phyloP scores from a whole-genome alignment of 2,888 invertebrate species.

The Limnephilus lunatus region DNA sequence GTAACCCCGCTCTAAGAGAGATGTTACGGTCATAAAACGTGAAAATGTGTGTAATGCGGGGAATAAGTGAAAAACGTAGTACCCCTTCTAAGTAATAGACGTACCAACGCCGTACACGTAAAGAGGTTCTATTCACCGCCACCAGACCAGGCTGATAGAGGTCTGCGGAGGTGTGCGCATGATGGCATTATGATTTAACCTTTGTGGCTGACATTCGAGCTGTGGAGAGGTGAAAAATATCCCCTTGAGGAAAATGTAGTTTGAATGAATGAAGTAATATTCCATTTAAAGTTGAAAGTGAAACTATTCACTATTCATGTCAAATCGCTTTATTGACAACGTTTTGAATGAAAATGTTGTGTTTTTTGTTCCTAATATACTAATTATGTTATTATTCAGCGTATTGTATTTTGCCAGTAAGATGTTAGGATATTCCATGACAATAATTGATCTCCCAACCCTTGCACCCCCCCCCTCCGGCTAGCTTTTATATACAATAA shows the following conservation, averaged over 20 bases:
- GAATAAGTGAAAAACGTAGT: constrained; percentile 46
- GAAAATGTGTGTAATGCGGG: constrained; percentile 40
- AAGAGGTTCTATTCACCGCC: constrained; percentile 22
- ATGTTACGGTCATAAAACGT: constrained; percentile 29
- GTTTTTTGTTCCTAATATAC: background rate
- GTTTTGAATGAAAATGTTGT: background rate
- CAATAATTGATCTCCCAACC: too few relatives aligned
- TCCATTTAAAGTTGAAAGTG: background rate
- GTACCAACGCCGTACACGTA: background rate
- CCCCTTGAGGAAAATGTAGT: background rate
- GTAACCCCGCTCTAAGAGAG: background rate
- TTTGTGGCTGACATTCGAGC: background rate
- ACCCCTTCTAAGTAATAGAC: constrained; percentile 28
- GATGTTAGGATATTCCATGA: too few relatives aligned
- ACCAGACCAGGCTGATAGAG: background rate
- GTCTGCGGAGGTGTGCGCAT: background rate
- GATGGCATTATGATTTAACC: constrained; percentile 12
- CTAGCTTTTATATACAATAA: too few relatives aligned
- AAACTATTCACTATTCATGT: background rate
- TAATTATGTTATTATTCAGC: too few relatives aligned
- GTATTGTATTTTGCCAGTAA: too few relatives aligned
- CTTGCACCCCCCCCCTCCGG: too few relatives aligned
- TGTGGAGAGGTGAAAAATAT: background rate
- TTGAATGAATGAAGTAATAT: background rate
- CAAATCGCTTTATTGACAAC: background rate